Percentiles rank a stretch among this genome's conserved stretches.
Conservation (phyloP, 2,888 invertebrate genomes). For the Meteorus cinctellus region DNA sequence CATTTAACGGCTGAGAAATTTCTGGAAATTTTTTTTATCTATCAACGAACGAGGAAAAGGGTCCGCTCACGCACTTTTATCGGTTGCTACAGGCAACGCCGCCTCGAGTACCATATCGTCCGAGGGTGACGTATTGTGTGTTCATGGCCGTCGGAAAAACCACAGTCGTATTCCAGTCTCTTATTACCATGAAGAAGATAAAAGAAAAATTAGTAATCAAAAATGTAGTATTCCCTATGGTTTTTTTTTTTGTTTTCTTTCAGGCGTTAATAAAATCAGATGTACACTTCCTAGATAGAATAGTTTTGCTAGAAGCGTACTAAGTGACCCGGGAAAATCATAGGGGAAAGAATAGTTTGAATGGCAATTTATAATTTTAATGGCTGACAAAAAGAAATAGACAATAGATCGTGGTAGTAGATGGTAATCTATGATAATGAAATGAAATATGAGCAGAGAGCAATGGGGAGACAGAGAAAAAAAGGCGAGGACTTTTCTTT, state of each 20-base stretch:
- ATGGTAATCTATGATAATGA: constrained; percentile 41
- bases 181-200: too few species aligned
- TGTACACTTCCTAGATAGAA: neutral
- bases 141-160: constrained; percentile 46
- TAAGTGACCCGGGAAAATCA: neutral
- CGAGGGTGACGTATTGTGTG: constrained; percentile 32
- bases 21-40: constrained; percentile 16
- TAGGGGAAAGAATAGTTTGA: neutral
- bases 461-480: constrained; percentile 24
- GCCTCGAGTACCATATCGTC: constrained; percentile 55
- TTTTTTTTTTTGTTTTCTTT: too few species aligned
- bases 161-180: neutral
- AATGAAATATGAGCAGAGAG: constrained; percentile 29
- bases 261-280: too few species aligned
- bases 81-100: constrained; percentile 65
- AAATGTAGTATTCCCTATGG: too few species aligned
- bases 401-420: constrained; percentile 19
- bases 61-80: constrained; percentile 60
- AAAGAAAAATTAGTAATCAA: too few species aligned
- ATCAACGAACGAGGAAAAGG: constrained; percentile 52
- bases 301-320: neutral
- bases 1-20: neutral
- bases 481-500: constrained; percentile 45
- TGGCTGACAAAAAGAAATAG: constrained; percentile 26
- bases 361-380: neutral